Conservation (phyloP, 2,888 invertebrate genomes). For the Helicoverpa assulta region DNA sequence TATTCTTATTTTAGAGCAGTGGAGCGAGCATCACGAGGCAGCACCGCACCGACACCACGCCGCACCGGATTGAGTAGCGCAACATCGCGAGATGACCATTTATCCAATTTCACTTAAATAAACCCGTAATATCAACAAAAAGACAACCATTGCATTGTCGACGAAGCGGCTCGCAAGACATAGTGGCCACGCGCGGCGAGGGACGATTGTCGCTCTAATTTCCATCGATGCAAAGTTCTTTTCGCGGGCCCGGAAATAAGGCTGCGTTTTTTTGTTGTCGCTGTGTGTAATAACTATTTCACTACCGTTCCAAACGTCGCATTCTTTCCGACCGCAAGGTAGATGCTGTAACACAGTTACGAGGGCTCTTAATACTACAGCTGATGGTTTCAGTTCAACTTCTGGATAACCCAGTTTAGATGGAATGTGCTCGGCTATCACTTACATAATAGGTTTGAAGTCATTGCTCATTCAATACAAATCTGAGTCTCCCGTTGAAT, state of each 20-base stretch:
- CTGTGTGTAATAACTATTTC: constrained; percentile 82
- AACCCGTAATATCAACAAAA: constrained; percentile 88
- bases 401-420: constrained; percentile 31
- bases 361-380: constrained; percentile 59
- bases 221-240: constrained; percentile 66
- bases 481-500: constrained; percentile 39
- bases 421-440: constrained; percentile 15
- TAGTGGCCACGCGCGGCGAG: constrained; percentile 53
- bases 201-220: constrained; percentile 72
- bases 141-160: constrained; percentile 80
- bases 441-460: constrained; percentile 18
- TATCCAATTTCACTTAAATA: constrained; percentile 90
- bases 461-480: constrained; percentile 38
- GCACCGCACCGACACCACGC: constrained; percentile 76
- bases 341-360: constrained; percentile 78
- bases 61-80: constrained; percentile 83
- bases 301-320: constrained; percentile 81
- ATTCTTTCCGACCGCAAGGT: constrained; percentile 74
- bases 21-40: constrained; percentile 71
- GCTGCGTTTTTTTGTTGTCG: constrained; percentile 72
- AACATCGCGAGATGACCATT: constrained; percentile 87
- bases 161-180: constrained; percentile 74
- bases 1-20: constrained; percentile 74
- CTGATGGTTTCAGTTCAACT: constrained; percentile 29
- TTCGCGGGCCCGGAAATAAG: constrained; percentile 62